Evolutionary conservation across 2,113 vertebrate genomes (phyloP).

Genomic region (Elachura formosa): DNA sequence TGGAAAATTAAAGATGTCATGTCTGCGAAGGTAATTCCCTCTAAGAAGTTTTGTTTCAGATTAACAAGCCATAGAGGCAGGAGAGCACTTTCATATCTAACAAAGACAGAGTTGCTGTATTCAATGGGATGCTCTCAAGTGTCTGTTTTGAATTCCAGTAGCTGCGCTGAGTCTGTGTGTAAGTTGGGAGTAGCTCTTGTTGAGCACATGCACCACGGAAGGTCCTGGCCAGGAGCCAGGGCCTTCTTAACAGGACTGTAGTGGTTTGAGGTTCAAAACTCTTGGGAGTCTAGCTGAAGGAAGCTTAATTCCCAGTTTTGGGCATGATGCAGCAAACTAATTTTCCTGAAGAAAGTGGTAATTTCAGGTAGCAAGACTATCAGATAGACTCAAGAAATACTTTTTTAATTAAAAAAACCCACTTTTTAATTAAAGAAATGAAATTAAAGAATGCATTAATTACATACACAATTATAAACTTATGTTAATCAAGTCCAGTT

Average conservation of each 20-base stretch:
- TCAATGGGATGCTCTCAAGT: background rate
- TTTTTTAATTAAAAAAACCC: background rate
- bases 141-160: background rate
- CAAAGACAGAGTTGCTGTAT: background rate
- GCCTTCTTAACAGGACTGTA: fast-evolving
- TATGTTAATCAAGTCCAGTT: background rate
- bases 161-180: background rate
- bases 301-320: background rate
- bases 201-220: fast-evolving
- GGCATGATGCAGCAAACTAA: background rate
- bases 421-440: background rate
- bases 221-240: background rate
- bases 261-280: background rate
- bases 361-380: background rate
- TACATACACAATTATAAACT: background rate
- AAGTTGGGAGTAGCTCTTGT: background rate
- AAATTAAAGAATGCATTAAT: background rate
- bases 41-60: background rate
- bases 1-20: background rate
- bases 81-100: background rate
- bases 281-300: background rate
- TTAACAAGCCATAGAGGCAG: background rate
- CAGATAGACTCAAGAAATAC: background rate
- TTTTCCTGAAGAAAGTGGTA: background rate
- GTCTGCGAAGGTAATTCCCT: background rate